Conservation (phyloP, 1,140 invertebrate genomes). For the Nylanderia fulva region DNA sequence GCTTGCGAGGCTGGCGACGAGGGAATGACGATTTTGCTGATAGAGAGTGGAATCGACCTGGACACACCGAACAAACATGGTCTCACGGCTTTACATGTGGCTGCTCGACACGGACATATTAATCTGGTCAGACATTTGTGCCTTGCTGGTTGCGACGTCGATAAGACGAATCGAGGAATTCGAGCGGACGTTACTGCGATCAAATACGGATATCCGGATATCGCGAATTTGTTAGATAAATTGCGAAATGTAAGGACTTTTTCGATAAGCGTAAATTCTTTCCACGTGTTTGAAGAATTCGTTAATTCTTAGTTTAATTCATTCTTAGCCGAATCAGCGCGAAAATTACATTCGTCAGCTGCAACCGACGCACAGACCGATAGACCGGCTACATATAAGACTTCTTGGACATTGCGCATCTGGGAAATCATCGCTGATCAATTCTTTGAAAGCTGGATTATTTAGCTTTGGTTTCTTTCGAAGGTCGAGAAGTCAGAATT, state of each 20-base stretch:
- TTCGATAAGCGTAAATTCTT: not conserved
- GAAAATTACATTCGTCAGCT: constrained; percentile 91
- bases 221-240: constrained; percentile 90
- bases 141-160: constrained; percentile 90
- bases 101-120: constrained; percentile 91
- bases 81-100: constrained; percentile 91
- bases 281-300: not conserved
- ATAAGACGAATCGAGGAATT: constrained; percentile 90
- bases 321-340: constrained; percentile 83
- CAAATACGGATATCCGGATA: constrained; percentile 91
- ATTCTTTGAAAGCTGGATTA: constrained; percentile 90
- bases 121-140: constrained; percentile 92
- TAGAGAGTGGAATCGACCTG: constrained; percentile 91
- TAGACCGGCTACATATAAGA: constrained; percentile 91
- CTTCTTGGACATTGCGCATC: constrained; percentile 92
- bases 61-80: constrained; percentile 90
- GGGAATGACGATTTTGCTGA: constrained; percentile 90
- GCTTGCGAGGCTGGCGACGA: constrained; percentile 90
- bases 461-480: constrained; percentile 89
- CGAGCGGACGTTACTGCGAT: constrained; percentile 93
- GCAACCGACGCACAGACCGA: constrained; percentile 88
- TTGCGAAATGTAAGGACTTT: constrained; percentile 88
- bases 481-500: constrained; percentile 85
- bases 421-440: constrained; percentile 92
- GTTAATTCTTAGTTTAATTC: constrained; percentile 22